Percentiles rank a stretch among this genome's conserved stretches.
Evolutionary conservation across 2,888 invertebrate genomes (phyloP).

Genomic region (Neria commutata): DNA sequence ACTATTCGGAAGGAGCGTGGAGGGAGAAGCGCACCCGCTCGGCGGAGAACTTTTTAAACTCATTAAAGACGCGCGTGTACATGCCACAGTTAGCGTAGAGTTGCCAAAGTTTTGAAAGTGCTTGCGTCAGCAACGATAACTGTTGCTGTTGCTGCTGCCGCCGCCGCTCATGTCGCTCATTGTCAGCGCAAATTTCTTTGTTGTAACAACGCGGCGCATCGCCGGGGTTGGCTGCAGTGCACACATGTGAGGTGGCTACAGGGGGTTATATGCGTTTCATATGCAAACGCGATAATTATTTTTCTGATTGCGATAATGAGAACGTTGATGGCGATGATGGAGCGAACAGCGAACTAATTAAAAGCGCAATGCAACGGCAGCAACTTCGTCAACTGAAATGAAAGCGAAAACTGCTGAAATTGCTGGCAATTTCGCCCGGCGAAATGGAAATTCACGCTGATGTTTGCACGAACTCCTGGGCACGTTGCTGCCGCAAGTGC

Average conservation of each 20-base stretch:
- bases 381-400: constrained; percentile 26
- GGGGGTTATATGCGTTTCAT: neutral
- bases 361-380: constrained; percentile 30
- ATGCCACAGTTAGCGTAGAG: neutral
- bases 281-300: constrained; percentile 14
- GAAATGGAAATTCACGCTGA: constrained; percentile 10
- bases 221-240: no score
- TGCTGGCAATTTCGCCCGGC: no score
- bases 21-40: neutral
- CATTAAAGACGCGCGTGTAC: neutral
- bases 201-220: no score
- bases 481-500: neutral
- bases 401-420: constrained; percentile 10
- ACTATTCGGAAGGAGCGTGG: neutral
- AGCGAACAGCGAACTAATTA: constrained; percentile 13
- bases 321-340: constrained; percentile 5
- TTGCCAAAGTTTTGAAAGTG: neutral
- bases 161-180: constrained; percentile 23
- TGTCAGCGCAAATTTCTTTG: neutral
- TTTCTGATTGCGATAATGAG: constrained; percentile 15
- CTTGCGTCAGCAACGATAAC: neutral
- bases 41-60: neutral
- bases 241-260: neutral
- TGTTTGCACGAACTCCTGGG: neutral
- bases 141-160: neutral